phyloP scores from a whole-genome alignment of 2,888 invertebrate genomes.

The Allophyes oxyacanthae region DNA sequence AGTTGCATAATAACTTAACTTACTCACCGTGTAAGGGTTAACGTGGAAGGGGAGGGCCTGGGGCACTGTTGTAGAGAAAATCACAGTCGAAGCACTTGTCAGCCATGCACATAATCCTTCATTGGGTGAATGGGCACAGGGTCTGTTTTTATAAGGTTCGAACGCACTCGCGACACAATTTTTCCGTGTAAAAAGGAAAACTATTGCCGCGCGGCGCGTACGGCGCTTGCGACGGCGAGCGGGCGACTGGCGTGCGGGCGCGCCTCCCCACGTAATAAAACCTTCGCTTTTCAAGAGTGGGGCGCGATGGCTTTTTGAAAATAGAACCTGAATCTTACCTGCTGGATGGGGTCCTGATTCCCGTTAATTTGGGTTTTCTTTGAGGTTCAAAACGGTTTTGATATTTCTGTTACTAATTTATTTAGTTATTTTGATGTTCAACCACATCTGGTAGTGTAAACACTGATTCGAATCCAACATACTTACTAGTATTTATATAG shows the following conservation, averaged over 20 bases:
- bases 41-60: conserved; percentile 73
- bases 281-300: conserved; percentile 84
- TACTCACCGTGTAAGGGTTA: conserved; percentile 65
- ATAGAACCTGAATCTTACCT: conserved; percentile 55
- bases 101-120: conserved; percentile 87
- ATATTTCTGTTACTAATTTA: no score
- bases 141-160: conserved; percentile 50
- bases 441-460: no score
- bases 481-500: no score
- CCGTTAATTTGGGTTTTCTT: conserved; percentile 52
- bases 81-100: conserved; percentile 78
- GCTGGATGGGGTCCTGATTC: conserved; percentile 48
- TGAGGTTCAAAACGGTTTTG: conserved; percentile 19
- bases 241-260: conserved; percentile 75
- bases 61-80: conserved; percentile 76
- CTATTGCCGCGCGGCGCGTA: conserved; percentile 84
- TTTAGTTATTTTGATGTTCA: background rate
- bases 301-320: conserved; percentile 68
- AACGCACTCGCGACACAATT: conserved; percentile 84
- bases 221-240: conserved; percentile 78
- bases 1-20: conserved; percentile 64
- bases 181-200: conserved; percentile 80
- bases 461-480: no score
- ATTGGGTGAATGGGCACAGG: conserved; percentile 62
- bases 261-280: conserved; percentile 79